Conservation (phyloP, 2,113 vertebrate genomes). For the Leptocoma aspasia region DNA sequence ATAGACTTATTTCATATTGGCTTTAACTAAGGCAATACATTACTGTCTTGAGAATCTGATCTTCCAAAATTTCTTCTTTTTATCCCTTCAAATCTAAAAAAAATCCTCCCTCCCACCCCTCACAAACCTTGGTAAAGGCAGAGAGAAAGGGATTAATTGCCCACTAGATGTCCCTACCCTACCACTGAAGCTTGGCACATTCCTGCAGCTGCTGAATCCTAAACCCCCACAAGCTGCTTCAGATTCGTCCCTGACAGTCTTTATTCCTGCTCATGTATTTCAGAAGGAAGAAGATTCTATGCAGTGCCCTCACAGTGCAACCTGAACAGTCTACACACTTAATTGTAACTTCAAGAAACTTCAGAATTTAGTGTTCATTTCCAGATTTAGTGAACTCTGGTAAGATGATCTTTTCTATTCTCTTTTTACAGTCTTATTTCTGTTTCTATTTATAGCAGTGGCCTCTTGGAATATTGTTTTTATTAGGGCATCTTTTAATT, state of each 20-base stretch:
- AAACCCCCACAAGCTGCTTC: not conserved
- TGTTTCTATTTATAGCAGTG: not conserved
- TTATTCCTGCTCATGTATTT: not conserved
- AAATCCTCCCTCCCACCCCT: not conserved
- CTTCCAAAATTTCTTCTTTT: not conserved
- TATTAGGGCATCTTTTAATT: not conserved
- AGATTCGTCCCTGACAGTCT: not conserved
- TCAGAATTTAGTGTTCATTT: not conserved
- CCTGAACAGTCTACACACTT: not conserved
- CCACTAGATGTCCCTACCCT: not conserved
- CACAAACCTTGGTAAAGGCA: not conserved
- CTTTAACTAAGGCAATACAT: not conserved
- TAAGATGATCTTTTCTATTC: not conserved
- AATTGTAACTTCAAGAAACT: not conserved
- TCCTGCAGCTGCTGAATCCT: not conserved
- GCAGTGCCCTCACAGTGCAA: not conserved
- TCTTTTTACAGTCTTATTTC: not conserved
- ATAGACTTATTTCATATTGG: not conserved
- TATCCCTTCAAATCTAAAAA: not conserved
- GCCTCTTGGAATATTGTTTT: not conserved
- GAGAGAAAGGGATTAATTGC: not conserved
- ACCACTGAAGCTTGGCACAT: not conserved
- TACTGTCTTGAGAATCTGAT: not conserved
- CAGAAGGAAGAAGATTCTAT: not conserved
- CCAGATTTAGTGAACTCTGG: not conserved